Conservation (phyloP, 2,113 vertebrate species). For the Uria aalge region DNA sequence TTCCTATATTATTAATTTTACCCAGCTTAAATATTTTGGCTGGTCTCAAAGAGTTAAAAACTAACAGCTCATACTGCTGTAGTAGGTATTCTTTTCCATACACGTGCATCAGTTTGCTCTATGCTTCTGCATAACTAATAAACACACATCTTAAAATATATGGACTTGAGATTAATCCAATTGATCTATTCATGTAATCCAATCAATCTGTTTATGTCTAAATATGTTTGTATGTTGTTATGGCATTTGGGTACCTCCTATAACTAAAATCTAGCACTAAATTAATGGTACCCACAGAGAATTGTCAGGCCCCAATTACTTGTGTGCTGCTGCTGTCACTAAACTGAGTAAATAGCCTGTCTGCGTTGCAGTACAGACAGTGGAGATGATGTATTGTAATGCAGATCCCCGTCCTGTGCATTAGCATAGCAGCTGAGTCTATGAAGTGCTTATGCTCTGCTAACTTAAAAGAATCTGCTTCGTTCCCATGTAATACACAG, state of each 20-base stretch:
- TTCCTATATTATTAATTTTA: not conserved
- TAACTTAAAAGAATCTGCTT: not conserved
- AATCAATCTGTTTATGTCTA: not conserved
- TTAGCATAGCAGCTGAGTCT: not conserved
- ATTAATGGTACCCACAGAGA: constrained; percentile 5
- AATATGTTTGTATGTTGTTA: not conserved
- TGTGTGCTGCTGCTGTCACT: not conserved
- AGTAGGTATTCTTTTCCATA: not conserved
- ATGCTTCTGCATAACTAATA: not conserved
- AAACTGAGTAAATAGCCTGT: not conserved
- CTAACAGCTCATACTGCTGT: not conserved
- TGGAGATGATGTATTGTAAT: not conserved
- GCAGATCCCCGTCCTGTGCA: not conserved
- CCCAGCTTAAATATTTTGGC: not conserved
- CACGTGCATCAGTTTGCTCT: not conserved
- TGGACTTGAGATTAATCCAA: not conserved
- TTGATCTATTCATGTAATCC: not conserved
- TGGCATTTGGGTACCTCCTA: not conserved
- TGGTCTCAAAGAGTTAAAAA: not conserved
- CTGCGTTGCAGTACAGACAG: not conserved
- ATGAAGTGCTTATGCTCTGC: not conserved
- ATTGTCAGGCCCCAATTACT: not conserved
- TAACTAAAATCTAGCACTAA: not conserved
- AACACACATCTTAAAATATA: not conserved
- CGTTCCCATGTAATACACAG: not conserved